Base-by-base conservation (phyloP, 2,888 invertebrate species). In the Achlya flavicornis region DNA sequence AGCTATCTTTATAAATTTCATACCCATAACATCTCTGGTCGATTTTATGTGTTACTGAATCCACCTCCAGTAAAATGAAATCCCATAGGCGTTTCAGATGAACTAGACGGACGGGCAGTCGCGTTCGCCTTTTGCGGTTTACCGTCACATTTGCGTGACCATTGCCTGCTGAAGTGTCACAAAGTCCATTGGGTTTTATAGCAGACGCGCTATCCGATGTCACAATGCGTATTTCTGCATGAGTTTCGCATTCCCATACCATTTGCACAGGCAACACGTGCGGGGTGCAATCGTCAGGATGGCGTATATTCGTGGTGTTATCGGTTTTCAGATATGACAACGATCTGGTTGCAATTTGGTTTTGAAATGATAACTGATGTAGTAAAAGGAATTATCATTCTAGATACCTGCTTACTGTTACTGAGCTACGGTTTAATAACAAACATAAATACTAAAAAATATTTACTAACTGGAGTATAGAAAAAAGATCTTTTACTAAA, bases 171-270 rank as follows among this genome's bases (percentile, higher is more conserved):
- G 5, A 16, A 48, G 46, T 48, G 16, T 38, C 59, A 59, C 59
- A 58, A 58, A 58, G n/a, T 19, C 59, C 59, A 59, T 59, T 41
- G 19, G 41, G 41, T 41, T 59, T 43, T 58, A 59, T 60, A 60
- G 38, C 12, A 41, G 16, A 60, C 19, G 26, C 26, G 41, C 60
- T 60, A 60, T 60, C 60, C 26, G 60, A 60, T 41, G 60, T 60
- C 60, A 60, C 43, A 41, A 60, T 60, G 60, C 41, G 60, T 60
- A 60, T 60, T 53, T 19, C 53, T 60, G 60, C 60, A 41, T 60
- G 60, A 41, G 43, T 60, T 60, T 60, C 26, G 41, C 43, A 38
- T 60, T 26, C 60, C 7, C 43, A 5, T 60, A 53, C 10, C 53
- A 19, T 53, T 53, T 53, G 53, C 10, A 19, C 19, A 53, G 10